phyloP scores from a whole-genome alignment of 2,888 invertebrate species.

The Lycia hirtaria region DNA sequence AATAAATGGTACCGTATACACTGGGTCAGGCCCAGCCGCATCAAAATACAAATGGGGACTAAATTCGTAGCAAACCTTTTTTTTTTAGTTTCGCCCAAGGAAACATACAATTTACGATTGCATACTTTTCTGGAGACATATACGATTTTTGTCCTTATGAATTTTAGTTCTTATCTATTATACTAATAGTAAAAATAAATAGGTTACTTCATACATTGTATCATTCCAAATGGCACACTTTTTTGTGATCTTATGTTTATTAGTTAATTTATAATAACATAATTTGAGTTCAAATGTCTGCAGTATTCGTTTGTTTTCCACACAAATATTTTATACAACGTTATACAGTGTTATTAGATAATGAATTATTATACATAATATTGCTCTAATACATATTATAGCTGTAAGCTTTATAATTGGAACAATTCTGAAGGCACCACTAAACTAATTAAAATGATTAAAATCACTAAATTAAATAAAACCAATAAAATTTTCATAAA shows the following conservation, averaged over 20 bases:
- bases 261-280: constrained; percentile 1
- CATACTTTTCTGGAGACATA: no score
- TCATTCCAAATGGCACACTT: constrained; percentile 23
- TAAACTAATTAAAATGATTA: no score
- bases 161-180: neutral
- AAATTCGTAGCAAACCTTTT: neutral
- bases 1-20: no score
- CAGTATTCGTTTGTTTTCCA: constrained; percentile 51
- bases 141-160: no score
- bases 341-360: constrained; percentile 40
- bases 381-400: no score
- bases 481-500: no score
- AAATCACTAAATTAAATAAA: no score
- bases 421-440: no score
- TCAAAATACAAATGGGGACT: neutral
- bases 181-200: no score
- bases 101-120: no score
- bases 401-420: no score
- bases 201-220: neutral
- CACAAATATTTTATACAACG: constrained; percentile 44
- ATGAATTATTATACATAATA: constrained; percentile 1
- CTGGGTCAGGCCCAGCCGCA: neutral
- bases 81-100: neutral
- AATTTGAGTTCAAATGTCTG: constrained; percentile 41
- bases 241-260: neutral